Base-by-base conservation (phyloP, 2,888 invertebrate genomes). In the Diarsia mendica region DNA sequence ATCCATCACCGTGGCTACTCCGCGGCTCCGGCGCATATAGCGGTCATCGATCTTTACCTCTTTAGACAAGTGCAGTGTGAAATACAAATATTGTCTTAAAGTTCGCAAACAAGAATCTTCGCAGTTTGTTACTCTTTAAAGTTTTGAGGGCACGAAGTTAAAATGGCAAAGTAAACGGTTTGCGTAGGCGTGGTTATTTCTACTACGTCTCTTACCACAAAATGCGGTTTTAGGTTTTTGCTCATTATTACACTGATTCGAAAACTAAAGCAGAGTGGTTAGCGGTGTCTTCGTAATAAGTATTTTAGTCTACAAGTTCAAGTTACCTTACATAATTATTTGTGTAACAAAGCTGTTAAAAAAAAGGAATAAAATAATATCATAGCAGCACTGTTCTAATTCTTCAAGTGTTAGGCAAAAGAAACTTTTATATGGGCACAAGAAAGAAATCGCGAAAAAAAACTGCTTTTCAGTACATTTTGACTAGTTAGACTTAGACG, bases 1-100 rank as follows among this genome's bases (percentile, higher is more conserved):
- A 46, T 33, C 44, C 44, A 33, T 64, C 55, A 67, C 1, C 13
- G 13, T 68, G 6, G 0, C 4, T 6, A 28, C 39, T 67, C 46
- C 39, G 0, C 4, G 2, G n/a, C 39, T 67, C 46, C 39, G 65
- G 67, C 49, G 18, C 66, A 67, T 23, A 13, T 44, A 9, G 23
- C 67, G 77, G 77, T 72, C 80, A 80, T 77, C 39, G 82, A 77
- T 68, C 80, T 81, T 64, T 68, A 65, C 13, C 67, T 49, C 33
- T 77, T 66, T 49, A 61, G 33, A 0, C 18, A 53, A 70, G 51
- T 70, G 63, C 69, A 74, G 6, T 51, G 67, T n/a, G 20, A 61
- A 77, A 82, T 23, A 64, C 69, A 51, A 82, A 82, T 55, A 63
- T 20, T 60, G n/a, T 48, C 20, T 49, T n/a, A 51, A 15, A 48